These are phyloP conservation scores for Momotus momota DNA, from an alignment of 2,797 vertebrate species.

Conservation along the genomic window DNA sequence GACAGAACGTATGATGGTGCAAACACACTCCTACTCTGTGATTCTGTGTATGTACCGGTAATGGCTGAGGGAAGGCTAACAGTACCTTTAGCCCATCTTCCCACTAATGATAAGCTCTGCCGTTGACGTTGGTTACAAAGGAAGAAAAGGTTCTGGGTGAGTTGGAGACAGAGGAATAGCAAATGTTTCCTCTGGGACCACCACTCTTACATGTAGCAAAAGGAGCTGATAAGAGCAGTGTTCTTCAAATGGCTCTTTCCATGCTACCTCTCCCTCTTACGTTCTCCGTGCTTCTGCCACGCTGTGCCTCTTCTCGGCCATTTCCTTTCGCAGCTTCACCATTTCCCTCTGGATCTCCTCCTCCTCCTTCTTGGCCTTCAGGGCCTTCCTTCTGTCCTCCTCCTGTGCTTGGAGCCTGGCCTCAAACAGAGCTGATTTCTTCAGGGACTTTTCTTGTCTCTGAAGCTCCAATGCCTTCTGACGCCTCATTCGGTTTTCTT, in stretches of 20 bases:
- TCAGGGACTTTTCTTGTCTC: constrained; percentile 79
- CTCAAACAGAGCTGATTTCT: constrained; percentile 79
- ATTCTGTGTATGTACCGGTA: not conserved
- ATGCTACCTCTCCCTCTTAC: constrained; percentile 72
- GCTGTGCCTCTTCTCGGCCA: constrained; percentile 82
- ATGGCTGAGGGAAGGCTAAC: not conserved
- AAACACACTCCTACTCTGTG: not conserved
- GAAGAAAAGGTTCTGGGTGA: not conserved
- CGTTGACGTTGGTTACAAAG: not conserved
- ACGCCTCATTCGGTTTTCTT: constrained; percentile 84
- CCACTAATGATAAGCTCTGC: not conserved
- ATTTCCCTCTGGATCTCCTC: constrained; percentile 88
- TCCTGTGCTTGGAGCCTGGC: constrained; percentile 80
- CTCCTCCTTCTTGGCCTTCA: constrained; percentile 84
- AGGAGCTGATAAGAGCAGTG: not conserved
- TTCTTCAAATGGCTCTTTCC: not conserved
- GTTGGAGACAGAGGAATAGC: not conserved
- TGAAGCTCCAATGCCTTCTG: constrained; percentile 82
- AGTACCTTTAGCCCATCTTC: not conserved
- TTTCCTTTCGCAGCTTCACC: constrained; percentile 87
- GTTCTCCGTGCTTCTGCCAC: constrained; percentile 80
- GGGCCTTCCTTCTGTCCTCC: constrained; percentile 80
- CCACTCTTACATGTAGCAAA: not conserved
- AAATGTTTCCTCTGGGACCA: not conserved
- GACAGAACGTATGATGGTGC: not conserved